Conservation (phyloP, 2,113 vertebrate species). For the Acanthisitta chloris region DNA sequence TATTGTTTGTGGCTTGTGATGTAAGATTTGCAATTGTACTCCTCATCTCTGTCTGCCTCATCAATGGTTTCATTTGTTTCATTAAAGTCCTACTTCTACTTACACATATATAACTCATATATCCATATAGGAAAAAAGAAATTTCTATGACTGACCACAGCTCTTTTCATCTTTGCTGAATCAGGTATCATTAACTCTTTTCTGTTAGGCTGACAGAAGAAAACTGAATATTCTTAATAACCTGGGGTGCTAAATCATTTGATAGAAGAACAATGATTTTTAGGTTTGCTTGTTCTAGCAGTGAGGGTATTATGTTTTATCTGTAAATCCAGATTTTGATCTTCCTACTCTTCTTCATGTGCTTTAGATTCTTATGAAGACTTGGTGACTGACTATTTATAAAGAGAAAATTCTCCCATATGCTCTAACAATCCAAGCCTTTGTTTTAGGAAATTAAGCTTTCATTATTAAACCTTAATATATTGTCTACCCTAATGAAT, state of each 20-base stretch:
- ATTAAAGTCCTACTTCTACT: background rate
- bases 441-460: background rate
- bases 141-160: background rate
- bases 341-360: background rate
- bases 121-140: background rate
- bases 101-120: background rate
- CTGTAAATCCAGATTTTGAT: background rate
- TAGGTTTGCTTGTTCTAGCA: background rate
- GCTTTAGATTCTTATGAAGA: background rate
- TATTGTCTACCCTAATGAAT: background rate
- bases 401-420: background rate
- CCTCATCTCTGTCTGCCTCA: background rate
- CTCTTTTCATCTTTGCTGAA: background rate
- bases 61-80: background rate
- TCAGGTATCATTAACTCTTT: background rate
- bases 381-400: background rate
- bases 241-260: background rate
- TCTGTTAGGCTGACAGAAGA: background rate
- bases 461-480: background rate
- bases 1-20: background rate
- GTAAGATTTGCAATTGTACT: background rate
- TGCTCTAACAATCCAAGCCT: background rate
- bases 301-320: background rate
- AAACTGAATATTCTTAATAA: background rate
- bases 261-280: background rate